phyloP scores from a whole-genome alignment of 2,888 invertebrate species.

The Bugula neritina region DNA sequence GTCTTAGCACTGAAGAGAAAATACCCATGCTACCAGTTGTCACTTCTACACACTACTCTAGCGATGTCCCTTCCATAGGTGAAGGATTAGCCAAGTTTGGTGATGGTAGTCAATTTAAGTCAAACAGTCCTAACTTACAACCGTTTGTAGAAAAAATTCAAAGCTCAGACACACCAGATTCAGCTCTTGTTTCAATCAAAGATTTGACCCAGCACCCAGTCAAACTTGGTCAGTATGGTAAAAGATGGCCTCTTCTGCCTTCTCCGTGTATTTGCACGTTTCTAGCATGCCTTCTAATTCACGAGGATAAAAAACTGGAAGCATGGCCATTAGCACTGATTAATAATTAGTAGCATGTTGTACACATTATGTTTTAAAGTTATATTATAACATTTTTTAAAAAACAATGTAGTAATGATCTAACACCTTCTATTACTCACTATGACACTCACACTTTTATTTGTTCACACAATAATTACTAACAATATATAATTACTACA shows the following conservation, averaged over 20 bases:
- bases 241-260: too few relatives aligned
- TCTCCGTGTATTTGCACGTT: not conserved
- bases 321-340: too few relatives aligned
- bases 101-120: not conserved
- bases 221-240: constrained; percentile 15
- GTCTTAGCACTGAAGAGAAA: not conserved
- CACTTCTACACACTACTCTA: not conserved
- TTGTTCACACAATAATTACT: too few relatives aligned
- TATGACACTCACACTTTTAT: too few relatives aligned
- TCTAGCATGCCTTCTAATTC: too few relatives aligned
- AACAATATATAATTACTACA: too few relatives aligned
- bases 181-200: not conserved
- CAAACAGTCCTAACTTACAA: not conserved
- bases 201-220: constrained; percentile 9
- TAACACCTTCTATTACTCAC: too few relatives aligned
- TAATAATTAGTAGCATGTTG: too few relatives aligned
- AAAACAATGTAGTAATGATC: too few relatives aligned
- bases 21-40: constrained; percentile 9
- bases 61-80: not conserved
- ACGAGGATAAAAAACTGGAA: too few relatives aligned
- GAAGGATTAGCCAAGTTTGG: not conserved
- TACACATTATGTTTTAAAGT: too few relatives aligned
- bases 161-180: not conserved
- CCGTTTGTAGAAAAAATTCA: not conserved
- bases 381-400: too few relatives aligned